Evolutionary conservation across 2,888 invertebrate species (phyloP).

Genomic region (Punctoribates punctum): DNA sequence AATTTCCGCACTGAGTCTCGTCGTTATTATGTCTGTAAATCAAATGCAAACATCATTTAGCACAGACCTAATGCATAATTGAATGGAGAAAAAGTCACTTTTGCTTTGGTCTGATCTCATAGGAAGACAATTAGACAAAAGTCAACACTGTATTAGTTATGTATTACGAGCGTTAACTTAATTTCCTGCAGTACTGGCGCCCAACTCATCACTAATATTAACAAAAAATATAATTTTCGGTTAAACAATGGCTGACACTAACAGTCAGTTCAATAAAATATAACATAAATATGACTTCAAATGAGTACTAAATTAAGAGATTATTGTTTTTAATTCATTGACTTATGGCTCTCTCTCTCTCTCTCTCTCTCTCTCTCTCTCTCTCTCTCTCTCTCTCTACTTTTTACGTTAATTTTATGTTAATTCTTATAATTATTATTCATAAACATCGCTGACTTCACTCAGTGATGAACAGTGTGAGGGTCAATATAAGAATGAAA

Average conservation of each 20-base stretch:
- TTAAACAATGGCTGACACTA: background rate
- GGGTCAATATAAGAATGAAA: no score
- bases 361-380: no score
- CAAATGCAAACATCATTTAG: slow-evolving; percentile 29
- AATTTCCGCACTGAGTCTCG: slow-evolving; percentile 23
- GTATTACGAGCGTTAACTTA: background rate
- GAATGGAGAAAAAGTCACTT: background rate
- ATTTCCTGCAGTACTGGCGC: slow-evolving; percentile 32
- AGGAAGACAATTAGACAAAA: slow-evolving; percentile 7
- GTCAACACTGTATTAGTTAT: slow-evolving; percentile 26
- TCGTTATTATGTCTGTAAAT: background rate
- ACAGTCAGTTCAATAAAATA: background rate
- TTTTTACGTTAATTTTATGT: background rate
- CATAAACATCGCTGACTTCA: no score
- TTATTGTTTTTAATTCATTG: slow-evolving; percentile 1
- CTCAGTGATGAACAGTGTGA: no score
- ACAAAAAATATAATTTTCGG: background rate
- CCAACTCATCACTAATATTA: slow-evolving; percentile 8
- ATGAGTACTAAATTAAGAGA: background rate
- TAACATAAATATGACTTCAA: background rate
- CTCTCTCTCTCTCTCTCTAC: no score
- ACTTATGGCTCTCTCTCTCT: background rate
- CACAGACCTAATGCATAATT: background rate
- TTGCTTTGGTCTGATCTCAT: background rate
- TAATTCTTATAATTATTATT: background rate